Conservation (phyloP, 2,113 vertebrate genomes). For the Sturnus vulgaris region DNA sequence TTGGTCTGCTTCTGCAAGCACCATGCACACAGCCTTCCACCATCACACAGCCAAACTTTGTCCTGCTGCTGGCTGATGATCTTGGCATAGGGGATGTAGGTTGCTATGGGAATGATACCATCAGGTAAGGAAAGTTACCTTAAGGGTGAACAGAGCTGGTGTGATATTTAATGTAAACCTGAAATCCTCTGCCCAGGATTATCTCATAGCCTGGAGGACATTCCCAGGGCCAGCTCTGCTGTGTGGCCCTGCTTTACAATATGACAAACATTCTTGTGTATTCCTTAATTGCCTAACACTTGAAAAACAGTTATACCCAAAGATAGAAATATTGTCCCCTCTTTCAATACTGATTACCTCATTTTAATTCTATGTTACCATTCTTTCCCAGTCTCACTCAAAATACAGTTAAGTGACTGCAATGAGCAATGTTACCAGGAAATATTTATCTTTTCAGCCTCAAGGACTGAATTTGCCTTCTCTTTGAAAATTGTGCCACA, state of each 20-base stretch:
- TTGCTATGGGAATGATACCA: conserved; percentile 87
- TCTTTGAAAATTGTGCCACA: background rate
- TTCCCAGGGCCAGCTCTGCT: background rate
- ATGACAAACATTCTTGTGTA: background rate
- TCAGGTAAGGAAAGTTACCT: conserved; percentile 71
- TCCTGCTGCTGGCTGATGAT: conserved; percentile 89
- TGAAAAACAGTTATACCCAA: background rate
- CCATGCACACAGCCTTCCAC: background rate
- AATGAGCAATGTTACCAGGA: background rate
- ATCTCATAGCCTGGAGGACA: background rate
- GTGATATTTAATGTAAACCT: background rate
- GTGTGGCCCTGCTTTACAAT: background rate
- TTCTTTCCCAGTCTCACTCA: background rate
- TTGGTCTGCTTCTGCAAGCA: background rate
- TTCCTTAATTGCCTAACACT: background rate
- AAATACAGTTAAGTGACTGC: background rate
- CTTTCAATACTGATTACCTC: background rate
- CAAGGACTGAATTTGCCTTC: background rate
- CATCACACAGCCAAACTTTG: conserved; percentile 76
- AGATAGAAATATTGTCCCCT: background rate
- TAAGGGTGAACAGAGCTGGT: background rate
- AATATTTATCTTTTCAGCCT: background rate
- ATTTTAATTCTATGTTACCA: background rate
- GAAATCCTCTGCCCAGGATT: background rate
- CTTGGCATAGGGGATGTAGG: conserved; percentile 91